These are phyloP conservation scores for Chelon auratus DNA, from an alignment of 2,797 vertebrate species.

Conservation along the genomic window DNA sequence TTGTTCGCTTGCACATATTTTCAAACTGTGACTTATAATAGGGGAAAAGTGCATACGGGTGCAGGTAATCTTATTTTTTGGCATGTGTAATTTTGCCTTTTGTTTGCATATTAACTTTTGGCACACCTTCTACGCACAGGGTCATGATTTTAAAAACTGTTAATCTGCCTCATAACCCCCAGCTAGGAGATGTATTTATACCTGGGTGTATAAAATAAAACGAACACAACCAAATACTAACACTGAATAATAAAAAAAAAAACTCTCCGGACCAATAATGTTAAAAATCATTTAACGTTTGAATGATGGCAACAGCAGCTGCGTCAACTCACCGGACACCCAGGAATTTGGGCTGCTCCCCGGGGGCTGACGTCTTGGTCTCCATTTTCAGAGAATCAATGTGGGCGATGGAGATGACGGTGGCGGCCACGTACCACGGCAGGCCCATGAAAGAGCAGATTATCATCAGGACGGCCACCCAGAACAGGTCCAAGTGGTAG, in stretches of 20 bases:
- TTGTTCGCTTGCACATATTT: neutral
- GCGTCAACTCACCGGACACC: slow-evolving; percentile 90
- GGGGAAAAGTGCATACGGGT: neutral
- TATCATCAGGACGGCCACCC: slow-evolving; percentile 94
- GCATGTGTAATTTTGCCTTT: neutral
- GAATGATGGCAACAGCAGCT: neutral
- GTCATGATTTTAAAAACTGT: neutral
- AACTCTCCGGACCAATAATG: neutral
- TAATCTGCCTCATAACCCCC: neutral
- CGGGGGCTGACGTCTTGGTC: slow-evolving; percentile 96
- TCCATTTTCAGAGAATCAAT: slow-evolving; percentile 99
- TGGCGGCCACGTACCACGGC: slow-evolving; percentile 98
- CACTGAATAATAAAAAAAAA: neutral
- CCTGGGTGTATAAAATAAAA: neutral
- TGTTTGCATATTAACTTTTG: neutral
- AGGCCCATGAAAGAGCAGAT: slow-evolving; percentile 97
- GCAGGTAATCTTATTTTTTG: neutral
- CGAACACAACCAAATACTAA: neutral
- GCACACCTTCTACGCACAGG: neutral
- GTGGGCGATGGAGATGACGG: slow-evolving; percentile 98
- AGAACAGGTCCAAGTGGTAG: slow-evolving; percentile 97
- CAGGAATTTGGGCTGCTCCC: slow-evolving; percentile 96
- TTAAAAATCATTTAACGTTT: slow-evolving; percentile 1
- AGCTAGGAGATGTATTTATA: neutral
- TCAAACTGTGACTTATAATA: neutral